Base-by-base conservation (phyloP, 2,888 invertebrate species). In the Rutpela maculata region DNA sequence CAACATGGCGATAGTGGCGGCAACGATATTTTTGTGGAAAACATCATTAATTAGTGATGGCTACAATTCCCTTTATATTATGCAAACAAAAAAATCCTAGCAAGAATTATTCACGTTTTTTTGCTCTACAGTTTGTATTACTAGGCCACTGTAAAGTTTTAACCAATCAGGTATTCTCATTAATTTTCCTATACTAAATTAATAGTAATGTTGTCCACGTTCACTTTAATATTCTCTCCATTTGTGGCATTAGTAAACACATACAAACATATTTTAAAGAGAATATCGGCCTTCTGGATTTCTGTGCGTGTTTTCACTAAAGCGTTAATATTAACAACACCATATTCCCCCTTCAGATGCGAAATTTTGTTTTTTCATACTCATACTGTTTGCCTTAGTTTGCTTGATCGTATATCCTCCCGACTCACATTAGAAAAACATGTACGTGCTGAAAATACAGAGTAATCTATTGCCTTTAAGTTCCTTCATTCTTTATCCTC, bases 351-450 rank as follows among this genome's bases (percentile, higher is more conserved):
- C n/a, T 26, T 12, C 19, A 22, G 31, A 43, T 43, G 22, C 31
- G 57, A 31, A 26, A 56, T 55, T 67, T 50, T 57, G 18, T 68
- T 68, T 57, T 68, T 17, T 55, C 68, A 26, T 68, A 57, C 56
- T 68, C 31, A 56, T 56, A 68, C 68, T 68, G 68, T 68, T 68
- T 68, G 68, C 31, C 67, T 55, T 56, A 68, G 67, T 65, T 68
- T 68, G 55, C 57, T 31, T 31, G 68, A 56, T 68, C 68, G 68
- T 68, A 68, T 68, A 68, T 68, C 15, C 68, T 31, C 17, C 56
- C 43, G n/a, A 68, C 68, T 56, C 56, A 68, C 56, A 68, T 68
- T 66, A 43, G 22, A 22, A 66, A 38, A 18, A 50, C 66, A 43
- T 17, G 56, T 43, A 56, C 56, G 68, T 55, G 68, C 56, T 65